Base-by-base conservation (phyloP, 1,140 invertebrate genomes). In the Antheraea pernyi region DNA sequence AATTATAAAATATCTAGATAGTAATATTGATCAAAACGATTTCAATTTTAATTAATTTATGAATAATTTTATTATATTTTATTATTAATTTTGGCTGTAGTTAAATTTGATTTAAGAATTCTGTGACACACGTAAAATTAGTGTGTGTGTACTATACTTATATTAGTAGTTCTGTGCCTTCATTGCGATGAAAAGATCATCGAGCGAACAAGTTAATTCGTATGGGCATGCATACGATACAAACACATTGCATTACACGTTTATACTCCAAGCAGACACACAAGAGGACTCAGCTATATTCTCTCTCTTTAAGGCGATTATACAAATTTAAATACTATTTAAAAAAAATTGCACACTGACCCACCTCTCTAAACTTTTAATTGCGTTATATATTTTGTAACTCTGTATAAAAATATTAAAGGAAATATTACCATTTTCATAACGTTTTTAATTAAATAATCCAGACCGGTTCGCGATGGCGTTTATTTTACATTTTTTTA, bases 381-480 rank as follows among this genome's bases (percentile, higher is more conserved):
- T 91, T 91, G 89, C 89, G 87, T 84, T 90, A 88, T 85, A 89
- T 91, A 91, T 87, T 72, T 82, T 37, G 84, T 89, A 85, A 91
- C 89, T 88, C 87, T 90, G 89, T 91, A 91, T 90, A 91, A 91
- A 91, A 91, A 91, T 91, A 91, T 88, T 91, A 91, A 91, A 91
- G 89, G 80, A 91, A 91, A 89, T 89, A 87, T 90, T 82, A 83
- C 89, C 83, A 84, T 82, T 86, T 85, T 87, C 85, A 88, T 75
- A 81, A 86, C 87, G 85, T 83, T 80, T 82, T 81, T 87, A 89
- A 90, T 86, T 86, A 89, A 67, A 48, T 85, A 88, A 79, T 86
- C 80, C 82, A 84, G 86, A 88, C 84, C 84, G 83, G 84, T 85
- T 30, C 87, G 86, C 83, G 83, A 86, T 85, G 86, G 86, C 84